phyloP scores from a whole-genome alignment of 2,797 vertebrate species.

The Sternarchorhynchus goeldii region DNA sequence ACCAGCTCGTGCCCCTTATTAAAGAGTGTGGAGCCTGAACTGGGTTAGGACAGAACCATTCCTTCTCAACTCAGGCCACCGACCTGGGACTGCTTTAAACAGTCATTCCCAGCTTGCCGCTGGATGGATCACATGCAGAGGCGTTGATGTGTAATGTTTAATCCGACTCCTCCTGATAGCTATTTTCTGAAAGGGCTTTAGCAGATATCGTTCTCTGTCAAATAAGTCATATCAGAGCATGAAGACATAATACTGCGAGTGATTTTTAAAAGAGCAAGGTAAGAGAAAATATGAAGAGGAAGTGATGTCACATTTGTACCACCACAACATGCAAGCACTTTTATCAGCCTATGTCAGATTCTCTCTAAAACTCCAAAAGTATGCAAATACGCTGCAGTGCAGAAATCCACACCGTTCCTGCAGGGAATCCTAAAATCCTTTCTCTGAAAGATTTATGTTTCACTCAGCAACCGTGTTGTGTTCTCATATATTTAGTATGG shows the following conservation, averaged over 20 bases:
- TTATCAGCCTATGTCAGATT: slow-evolving; percentile 18
- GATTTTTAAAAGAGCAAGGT: slow-evolving; percentile 13
- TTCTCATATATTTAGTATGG: slow-evolving; percentile 56
- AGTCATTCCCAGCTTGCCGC: slow-evolving; percentile 12
- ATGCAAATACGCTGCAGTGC: slow-evolving; percentile 43
- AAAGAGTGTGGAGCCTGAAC: slow-evolving; percentile 60
- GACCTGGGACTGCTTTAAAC: slow-evolving; percentile 45
- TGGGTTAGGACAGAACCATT: slow-evolving; percentile 45
- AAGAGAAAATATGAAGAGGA: slow-evolving; percentile 6
- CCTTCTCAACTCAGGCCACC: slow-evolving; percentile 31
- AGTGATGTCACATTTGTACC: slow-evolving; percentile 17
- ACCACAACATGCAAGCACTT: not conserved
- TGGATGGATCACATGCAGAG: slow-evolving; percentile 14
- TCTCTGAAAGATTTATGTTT: slow-evolving; percentile 53
- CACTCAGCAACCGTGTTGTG: slow-evolving; percentile 52
- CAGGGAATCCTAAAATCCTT: slow-evolving; percentile 43
- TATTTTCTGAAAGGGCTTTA: no score
- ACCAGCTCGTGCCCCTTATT: slow-evolving; percentile 66
- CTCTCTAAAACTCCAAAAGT: slow-evolving; percentile 35
- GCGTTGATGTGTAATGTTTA: slow-evolving; percentile 37
- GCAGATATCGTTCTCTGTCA: slow-evolving; percentile 29
- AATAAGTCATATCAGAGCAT: slow-evolving; percentile 7
- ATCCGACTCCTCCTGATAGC: slow-evolving; percentile 41
- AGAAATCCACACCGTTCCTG: slow-evolving; percentile 36
- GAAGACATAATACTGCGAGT: slow-evolving; percentile 35